Evolutionary conservation across 2,888 invertebrate genomes (phyloP), one percentile per base, ranked within the genome.

Genomic region (Holacanthella duospinosa): DNA sequence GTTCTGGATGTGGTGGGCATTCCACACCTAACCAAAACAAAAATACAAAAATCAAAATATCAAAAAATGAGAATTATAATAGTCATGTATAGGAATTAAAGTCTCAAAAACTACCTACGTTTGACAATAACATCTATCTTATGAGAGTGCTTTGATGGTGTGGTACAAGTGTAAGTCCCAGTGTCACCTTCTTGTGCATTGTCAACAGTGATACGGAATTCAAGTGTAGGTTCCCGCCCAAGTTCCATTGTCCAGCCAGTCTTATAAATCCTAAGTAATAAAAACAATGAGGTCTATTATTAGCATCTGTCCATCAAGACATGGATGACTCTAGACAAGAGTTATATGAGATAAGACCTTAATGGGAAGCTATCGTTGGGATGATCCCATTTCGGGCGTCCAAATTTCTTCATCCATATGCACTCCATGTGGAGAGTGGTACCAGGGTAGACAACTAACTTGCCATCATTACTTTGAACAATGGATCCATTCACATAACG

Each of bases 371-470:
- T 48, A 21, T 48, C 48, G n/a, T 48, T 48, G 12, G 48, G 48
- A 21, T 48, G 48, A 48, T 85, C 87, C 91, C 91, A 91, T 76
- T 87, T 88, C 0, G 91, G 91, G 73, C 87, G 86, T 0, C 91
- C 91, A 75, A 89, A 89, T 63, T 89, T 81, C 65, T 89, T 79
- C 79, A 89, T 88, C 89, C 90, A 91, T 12, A 91, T 80, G 72
- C 91, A 91, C 76, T 91, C 91, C 87, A 91, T 88, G 75, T 91
- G 90, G 36, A 91, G 79, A 21, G 87, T 86, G 0, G 89, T 87
- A 0, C 90, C 90, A 12, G 91, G 90, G 77, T 89, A 90, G 0
- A 91, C 88, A 64, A 91, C 85, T 57, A 91, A 80, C 70, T 87
- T 87, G 1, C 91, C 91, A 73, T 90, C 89, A 71, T 88, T 89